These are phyloP conservation scores for Odontothrips loti DNA, from an alignment of 2,888 invertebrate species.

Conservation along the genomic window DNA sequence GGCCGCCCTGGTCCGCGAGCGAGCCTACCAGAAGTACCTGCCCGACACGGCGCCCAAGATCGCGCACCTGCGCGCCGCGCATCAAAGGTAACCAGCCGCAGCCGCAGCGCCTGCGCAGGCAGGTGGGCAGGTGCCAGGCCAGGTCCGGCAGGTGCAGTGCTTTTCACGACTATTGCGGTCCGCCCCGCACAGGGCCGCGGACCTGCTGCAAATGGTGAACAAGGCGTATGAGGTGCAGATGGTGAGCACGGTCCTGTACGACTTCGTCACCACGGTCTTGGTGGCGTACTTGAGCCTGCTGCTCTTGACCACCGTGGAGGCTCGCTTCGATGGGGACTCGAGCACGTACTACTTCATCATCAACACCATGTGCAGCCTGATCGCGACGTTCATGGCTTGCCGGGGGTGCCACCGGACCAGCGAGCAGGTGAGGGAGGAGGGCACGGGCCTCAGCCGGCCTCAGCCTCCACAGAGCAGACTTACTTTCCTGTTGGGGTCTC, in stretches of 20 bases:
- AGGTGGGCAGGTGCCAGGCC: no score
- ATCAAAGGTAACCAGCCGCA: not conserved
- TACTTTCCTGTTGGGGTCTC: not conserved
- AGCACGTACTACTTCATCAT: not conserved
- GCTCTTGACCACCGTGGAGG: not conserved
- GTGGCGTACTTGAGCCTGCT: not conserved
- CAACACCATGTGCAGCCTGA: not conserved
- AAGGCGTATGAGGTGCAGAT: not conserved
- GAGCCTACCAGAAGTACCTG: not conserved
- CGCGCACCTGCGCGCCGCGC: not conserved
- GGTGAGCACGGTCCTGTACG: not conserved
- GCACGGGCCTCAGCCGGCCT: no score
- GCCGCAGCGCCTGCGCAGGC: no score
- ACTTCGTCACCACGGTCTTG: not conserved
- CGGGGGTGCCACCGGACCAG: not conserved
- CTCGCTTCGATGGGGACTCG: not conserved
- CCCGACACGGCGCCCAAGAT: slow-evolving; percentile 2
- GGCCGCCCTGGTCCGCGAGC: not conserved
- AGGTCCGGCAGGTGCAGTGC: no score
- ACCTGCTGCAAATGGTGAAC: not conserved
- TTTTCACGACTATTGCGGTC: no score
- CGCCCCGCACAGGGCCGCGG: not conserved
- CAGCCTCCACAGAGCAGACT: not conserved
- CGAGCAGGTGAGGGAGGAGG: not conserved
- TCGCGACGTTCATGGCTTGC: not conserved